phyloP scores from a whole-genome alignment of 2,888 invertebrate genomes.

The Lasioglossum leucozonium region DNA sequence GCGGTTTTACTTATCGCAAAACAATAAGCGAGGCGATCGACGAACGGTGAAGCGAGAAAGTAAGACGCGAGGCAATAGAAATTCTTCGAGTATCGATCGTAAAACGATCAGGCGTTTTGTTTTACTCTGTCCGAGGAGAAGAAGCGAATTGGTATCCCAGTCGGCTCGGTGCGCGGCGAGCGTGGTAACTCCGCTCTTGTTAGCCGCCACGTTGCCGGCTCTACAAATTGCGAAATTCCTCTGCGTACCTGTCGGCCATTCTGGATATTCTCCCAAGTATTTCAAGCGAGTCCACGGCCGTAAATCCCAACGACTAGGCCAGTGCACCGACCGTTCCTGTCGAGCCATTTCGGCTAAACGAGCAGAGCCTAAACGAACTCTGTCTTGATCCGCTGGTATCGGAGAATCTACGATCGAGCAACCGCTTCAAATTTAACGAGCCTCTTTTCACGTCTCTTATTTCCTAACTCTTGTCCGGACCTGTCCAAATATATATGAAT shows the following conservation, averaged over 20 bases:
- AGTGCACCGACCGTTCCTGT: constrained; percentile 64
- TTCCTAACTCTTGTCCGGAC: not conserved
- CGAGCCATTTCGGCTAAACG: constrained; percentile 11
- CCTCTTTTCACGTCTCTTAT: not conserved
- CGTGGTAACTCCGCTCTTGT: constrained; percentile 66
- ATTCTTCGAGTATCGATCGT: constrained; percentile 55
- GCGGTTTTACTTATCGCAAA: not conserved
- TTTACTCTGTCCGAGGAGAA: constrained; percentile 50
- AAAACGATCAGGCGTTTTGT: constrained; percentile 20
- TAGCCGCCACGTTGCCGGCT: constrained; percentile 66
- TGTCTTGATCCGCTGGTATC: not conserved
- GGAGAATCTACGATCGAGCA: not conserved
- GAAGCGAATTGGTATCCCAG: constrained; percentile 67
- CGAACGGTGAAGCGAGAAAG: not conserved
- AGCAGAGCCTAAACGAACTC: not conserved
- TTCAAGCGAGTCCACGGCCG: constrained; percentile 49
- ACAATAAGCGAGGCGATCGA: not conserved
- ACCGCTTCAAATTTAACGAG: not conserved
- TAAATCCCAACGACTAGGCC: constrained; percentile 66
- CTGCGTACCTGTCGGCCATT: constrained; percentile 69
- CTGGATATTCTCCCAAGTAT: constrained; percentile 57
- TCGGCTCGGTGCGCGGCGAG: constrained; percentile 31
- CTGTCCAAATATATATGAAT: not conserved
- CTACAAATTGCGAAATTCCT: constrained; percentile 79
- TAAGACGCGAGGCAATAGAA: constrained; percentile 36